Base-by-base conservation (phyloP, 2,113 vertebrate genomes). In the Cynocephalus volans region DNA sequence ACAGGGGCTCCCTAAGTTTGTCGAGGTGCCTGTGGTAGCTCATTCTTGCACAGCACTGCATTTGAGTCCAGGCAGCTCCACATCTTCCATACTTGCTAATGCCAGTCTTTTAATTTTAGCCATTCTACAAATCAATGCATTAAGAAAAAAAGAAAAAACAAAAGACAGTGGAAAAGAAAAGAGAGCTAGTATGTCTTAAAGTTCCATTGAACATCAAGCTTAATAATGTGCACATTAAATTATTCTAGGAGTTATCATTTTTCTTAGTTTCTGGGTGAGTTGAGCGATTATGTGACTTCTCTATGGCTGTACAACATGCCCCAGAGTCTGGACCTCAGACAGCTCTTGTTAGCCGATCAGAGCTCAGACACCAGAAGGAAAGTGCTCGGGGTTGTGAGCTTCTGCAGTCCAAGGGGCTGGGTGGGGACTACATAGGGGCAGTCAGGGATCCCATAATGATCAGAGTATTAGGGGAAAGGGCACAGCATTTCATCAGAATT, bases 341-440 rank as follows among this genome's bases (percentile, higher is more conserved):
- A 41, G 41, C 4, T 41, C 41, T 41, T 41, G 41, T 41, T 1
- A 36, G 18, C 41, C 4, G 10, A 6, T 31, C 3, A 58, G 23
- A 31, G 13, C 56, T 21, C 36, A 4, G 10, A 56, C 4, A 0
- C 8, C 11, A 18, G 41, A 11, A 7, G 26, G 24, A 9, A 56
- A 33, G 7, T 19, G 12, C 5, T 1, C 3, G 1, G 15, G 36
- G 23, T 9, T 18, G 5, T 52, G 56, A 72, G 11, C 15, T n/a
- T 70, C 77, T n/a, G 13, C 14, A 6, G 65, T 33, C 5, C 14
- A 8, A 50, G 52, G 5, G 19, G 1, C 8, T 2, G 0, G 4
- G 36, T 11, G 18, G 0, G 4, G 36, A 17, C 13, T 1, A 8
- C 1, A 0, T 0, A 8, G 28, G n/a, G 23, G 0, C 2, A 10